Conservation (phyloP, 2,888 invertebrate genomes). For the Acanthosepion pharaonis region DNA sequence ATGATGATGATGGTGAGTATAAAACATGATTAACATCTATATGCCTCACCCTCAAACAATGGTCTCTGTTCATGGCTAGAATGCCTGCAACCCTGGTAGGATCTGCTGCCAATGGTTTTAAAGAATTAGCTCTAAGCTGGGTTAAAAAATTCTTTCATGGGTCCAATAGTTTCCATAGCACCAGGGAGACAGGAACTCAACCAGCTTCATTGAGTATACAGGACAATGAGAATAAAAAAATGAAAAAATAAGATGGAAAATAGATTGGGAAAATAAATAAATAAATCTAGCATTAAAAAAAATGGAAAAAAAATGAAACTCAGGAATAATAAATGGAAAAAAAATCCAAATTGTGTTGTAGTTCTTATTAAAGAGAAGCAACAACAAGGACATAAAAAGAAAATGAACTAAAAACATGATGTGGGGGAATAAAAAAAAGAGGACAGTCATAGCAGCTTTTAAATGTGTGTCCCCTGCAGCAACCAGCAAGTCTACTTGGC, state of each 20-base stretch:
- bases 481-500: conserved; percentile 33
- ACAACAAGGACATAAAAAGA: background rate
- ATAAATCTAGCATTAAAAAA: background rate
- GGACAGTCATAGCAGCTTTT: conserved; percentile 21
- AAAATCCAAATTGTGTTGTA: background rate
- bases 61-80: conserved; percentile 14
- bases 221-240: background rate
- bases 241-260: background rate
- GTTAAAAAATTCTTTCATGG: background rate
- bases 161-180: conserved; percentile 33
- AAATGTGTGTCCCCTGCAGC: background rate
- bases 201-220: background rate
- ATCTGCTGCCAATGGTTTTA: background rate
- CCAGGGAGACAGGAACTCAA: conserved; percentile 12
- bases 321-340: background rate
- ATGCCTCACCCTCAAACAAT: conserved; percentile 21
- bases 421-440: background rate
- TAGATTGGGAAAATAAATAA: background rate
- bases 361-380: background rate
- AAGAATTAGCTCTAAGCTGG: conserved; percentile 23
- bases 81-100: background rate
- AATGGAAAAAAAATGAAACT: background rate
- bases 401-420: background rate
- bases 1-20: background rate
- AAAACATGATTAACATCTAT: background rate